A percentile compares a stretch with the other conserved stretches of the same genome.
Conservation (phyloP, 2,888 invertebrate genomes). For the Eueremaeus valkanovi region DNA sequence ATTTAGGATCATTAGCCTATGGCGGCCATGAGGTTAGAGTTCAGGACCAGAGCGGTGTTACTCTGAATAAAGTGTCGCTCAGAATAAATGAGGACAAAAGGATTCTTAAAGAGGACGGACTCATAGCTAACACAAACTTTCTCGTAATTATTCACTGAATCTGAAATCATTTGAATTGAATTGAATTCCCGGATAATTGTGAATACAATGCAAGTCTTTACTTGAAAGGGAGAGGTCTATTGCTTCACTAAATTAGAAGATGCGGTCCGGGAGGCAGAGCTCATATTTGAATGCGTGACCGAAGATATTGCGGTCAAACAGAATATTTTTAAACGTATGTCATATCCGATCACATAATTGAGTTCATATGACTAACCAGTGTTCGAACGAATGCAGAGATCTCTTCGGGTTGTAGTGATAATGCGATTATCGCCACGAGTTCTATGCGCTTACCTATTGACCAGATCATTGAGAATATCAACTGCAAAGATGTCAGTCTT, state of each 20-base stretch:
- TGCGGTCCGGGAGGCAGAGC: conserved; percentile 54
- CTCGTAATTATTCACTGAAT: conserved; percentile 49
- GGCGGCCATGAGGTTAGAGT: conserved; percentile 55
- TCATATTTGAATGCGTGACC: conserved; percentile 54
- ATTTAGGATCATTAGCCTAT: conserved; percentile 54
- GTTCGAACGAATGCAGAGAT: conserved; percentile 43
- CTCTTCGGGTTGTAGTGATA: conserved; percentile 49
- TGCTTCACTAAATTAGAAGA: conserved; percentile 54
- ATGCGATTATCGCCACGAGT: conserved; percentile 52
- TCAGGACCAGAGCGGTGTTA: conserved; percentile 51
- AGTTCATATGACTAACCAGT: no score
- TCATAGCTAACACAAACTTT: conserved; percentile 52
- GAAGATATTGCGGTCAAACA: conserved; percentile 54
- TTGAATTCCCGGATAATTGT: not conserved
- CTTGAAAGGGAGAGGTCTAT: conserved; percentile 53
- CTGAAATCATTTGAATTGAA: not conserved
- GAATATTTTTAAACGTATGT: conserved; percentile 53
- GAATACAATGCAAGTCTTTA: conserved; percentile 14
- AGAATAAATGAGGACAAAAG: conserved; percentile 53
- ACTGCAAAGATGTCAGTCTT: conserved; percentile 51
- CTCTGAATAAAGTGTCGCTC: conserved; percentile 52
- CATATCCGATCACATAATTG: no score
- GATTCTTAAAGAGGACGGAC: conserved; percentile 52
- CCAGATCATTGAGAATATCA: conserved; percentile 50
- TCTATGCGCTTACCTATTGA: conserved; percentile 52